A percentile compares a stretch with the other conserved stretches of the same genome.
Conservation (phyloP, 2,797 vertebrate genomes). For the Hyperoplus immaculatus region DNA sequence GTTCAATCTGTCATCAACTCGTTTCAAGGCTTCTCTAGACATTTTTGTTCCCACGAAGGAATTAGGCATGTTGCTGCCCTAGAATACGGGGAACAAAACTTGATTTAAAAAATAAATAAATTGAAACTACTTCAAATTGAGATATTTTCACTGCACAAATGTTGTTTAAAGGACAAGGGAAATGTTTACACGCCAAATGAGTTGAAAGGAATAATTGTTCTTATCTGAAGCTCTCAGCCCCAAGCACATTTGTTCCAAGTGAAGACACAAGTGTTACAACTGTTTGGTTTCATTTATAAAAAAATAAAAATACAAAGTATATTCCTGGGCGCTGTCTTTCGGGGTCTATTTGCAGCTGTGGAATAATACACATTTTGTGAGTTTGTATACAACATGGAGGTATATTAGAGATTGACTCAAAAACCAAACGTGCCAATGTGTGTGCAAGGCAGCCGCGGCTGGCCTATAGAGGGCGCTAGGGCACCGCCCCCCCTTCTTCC, state of each 20-base stretch:
- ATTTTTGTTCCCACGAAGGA: no score
- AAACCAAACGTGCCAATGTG: neutral
- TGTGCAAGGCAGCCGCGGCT: neutral
- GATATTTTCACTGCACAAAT: neutral
- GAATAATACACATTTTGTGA: neutral
- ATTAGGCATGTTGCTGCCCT: no score
- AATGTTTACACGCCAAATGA: neutral
- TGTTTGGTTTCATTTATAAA: neutral
- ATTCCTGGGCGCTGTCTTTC: neutral
- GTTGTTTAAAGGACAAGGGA: neutral
- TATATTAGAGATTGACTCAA: neutral
- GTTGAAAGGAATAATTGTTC: no score
- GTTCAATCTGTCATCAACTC: constrained; percentile 3
- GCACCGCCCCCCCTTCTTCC: no score
- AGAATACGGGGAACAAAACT: neutral
- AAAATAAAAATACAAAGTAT: neutral
- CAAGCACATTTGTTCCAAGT: neutral
- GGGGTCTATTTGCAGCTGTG: no score
- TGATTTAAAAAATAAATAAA: neutral
- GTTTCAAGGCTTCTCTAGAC: neutral
- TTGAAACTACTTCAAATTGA: neutral
- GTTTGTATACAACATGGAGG: neutral
- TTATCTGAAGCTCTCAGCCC: neutral
- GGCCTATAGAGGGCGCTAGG: no score
- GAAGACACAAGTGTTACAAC: neutral